Evolutionary conservation across 2,888 invertebrate species (phyloP).

Genomic region (Mactromeris polynyma): DNA sequence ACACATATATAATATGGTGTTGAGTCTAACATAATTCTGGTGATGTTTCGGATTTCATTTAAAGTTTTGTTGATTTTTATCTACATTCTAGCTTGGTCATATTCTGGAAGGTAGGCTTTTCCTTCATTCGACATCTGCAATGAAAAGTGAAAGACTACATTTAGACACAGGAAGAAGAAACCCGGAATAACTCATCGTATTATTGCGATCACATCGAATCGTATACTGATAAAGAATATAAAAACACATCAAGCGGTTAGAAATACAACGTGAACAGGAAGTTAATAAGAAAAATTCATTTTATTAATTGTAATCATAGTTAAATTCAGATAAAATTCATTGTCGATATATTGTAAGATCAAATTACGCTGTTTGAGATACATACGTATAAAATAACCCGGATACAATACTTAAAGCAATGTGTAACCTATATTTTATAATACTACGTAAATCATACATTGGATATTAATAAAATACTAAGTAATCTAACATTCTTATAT

Average conservation of each 20-base stretch:
- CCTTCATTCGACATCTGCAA: neutral
- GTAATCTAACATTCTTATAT: no score
- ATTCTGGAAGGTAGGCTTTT: neutral
- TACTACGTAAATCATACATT: no score
- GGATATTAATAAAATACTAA: no score
- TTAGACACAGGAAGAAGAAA: neutral
- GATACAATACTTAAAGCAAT: no score
- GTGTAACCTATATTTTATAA: no score
- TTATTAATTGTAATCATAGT: no score
- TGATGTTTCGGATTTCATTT: neutral
- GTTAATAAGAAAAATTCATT: no score
- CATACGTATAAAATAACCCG: no score
- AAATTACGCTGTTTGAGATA: no score
- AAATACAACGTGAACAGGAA: neutral
- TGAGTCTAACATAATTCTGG: neutral
- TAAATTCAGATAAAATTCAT: no score
- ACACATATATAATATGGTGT: neutral
- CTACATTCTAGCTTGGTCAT: slow-evolving; percentile 2
- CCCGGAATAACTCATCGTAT: neutral
- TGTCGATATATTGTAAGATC: no score
- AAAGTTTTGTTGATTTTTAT: neutral
- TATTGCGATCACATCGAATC: neutral
- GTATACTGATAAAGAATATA: neutral
- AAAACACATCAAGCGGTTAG: neutral
- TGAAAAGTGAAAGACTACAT: neutral